Percentiles rank a stretch among this genome's conserved stretches.
phyloP scores from a whole-genome alignment of 2,113 vertebrate species.

The Hiodon tergisus region DNA sequence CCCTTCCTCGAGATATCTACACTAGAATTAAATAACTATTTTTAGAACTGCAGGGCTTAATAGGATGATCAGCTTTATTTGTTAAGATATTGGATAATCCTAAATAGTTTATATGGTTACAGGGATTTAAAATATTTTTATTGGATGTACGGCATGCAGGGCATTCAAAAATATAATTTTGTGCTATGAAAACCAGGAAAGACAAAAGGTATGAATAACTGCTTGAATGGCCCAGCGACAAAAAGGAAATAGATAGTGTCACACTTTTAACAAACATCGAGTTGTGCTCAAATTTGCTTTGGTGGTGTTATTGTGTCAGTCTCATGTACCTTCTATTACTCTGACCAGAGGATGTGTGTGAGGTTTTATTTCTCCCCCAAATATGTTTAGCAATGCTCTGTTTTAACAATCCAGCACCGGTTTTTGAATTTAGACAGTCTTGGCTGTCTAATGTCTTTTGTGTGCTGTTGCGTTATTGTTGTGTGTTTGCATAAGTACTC shows the following conservation, averaged over 20 bases:
- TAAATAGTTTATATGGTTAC: constrained; percentile 60
- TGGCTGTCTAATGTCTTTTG: not conserved
- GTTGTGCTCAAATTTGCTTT: not conserved
- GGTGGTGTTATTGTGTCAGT: not conserved
- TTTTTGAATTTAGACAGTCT: too few relatives aligned
- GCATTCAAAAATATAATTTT: constrained; percentile 42
- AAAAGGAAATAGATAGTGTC: not conserved
- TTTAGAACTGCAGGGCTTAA: constrained; percentile 67
- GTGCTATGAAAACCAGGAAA: constrained; percentile 27
- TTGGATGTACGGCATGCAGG: constrained; percentile 48
- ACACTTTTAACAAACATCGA: not conserved
- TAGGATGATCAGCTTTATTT: constrained; percentile 70
- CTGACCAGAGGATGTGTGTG: too few relatives aligned
- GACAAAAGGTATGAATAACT: constrained; percentile 40
- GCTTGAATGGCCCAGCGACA: constrained; percentile 5
- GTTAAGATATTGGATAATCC: constrained; percentile 70
- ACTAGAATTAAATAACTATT: constrained; percentile 61
- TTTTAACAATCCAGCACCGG: too few relatives aligned
- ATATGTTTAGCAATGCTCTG: not conserved
- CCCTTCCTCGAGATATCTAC: constrained; percentile 54
- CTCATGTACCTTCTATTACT: not conserved
- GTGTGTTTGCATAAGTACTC: too few relatives aligned
- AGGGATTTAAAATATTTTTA: constrained; percentile 63
- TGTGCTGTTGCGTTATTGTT: too few relatives aligned
- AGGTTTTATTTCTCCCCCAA: not conserved